Conservation (phyloP, 2,113 vertebrate species). For the Dolichotis patagonum region DNA sequence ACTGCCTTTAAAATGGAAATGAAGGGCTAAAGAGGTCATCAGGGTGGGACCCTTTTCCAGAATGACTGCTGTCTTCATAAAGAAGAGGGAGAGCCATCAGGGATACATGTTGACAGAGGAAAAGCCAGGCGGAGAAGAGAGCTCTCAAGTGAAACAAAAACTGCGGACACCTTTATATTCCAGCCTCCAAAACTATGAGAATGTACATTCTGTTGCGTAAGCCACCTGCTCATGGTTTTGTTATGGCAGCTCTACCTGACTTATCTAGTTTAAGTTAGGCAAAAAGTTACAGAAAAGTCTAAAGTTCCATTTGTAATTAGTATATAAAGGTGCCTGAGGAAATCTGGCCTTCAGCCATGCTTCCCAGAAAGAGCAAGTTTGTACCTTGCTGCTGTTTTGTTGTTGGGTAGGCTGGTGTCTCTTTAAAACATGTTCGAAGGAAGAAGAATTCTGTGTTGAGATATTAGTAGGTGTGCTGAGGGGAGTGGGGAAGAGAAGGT, state of each 20-base stretch:
- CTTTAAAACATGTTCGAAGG: neutral
- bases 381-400: neutral
- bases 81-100: neutral
- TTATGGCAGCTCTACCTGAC: neutral
- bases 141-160: neutral
- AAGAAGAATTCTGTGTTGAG: neutral
- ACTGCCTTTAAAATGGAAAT: neutral
- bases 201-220: neutral
- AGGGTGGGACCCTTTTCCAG: too few species aligned
- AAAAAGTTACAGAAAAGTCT: neutral
- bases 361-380: neutral
- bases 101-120: neutral
- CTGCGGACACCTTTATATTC: too few species aligned
- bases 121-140: neutral
- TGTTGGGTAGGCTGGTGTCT: neutral
- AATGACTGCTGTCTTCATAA: neutral
- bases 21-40: neutral
- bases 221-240: neutral
- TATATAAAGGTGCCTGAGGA: neutral
- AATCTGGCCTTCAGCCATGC: neutral
- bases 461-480: neutral
- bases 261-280: neutral
- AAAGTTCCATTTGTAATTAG: neutral
- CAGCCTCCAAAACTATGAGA: too few species aligned
- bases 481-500: neutral